Conservation (phyloP, 92 coral and sea anemone genomes). For the Epizoanthus ramosus region DNA sequence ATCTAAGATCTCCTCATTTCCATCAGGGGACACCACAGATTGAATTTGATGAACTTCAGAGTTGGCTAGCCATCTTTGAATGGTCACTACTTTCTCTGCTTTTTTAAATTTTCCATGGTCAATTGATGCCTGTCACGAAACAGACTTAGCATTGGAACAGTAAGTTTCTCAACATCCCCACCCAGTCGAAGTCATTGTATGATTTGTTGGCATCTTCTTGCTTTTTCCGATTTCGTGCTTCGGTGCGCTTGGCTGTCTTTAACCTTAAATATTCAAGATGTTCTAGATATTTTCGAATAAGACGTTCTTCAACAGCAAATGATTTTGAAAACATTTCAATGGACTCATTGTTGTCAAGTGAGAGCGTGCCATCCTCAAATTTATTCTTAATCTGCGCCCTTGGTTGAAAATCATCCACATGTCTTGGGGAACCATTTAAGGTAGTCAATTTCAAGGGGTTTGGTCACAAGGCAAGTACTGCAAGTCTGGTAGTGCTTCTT, state of each 20-base stretch:
- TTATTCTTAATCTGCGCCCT: too few relatives aligned
- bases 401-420: too few relatives aligned
- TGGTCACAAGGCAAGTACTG: conserved; percentile 24
- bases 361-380: too few relatives aligned
- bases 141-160: conserved; percentile 40
- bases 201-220: too few relatives aligned
- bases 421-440: conserved; percentile 1
- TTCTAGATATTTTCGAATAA: conserved; percentile 27
- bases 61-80: too few relatives aligned
- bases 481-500: conserved; percentile 22
- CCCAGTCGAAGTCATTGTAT: too few relatives aligned
- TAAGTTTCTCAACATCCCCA: conserved; percentile 37
- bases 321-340: too few relatives aligned
- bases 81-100: too few relatives aligned
- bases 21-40: conserved; percentile 11
- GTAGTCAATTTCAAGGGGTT: background rate
- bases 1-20: conserved; percentile 18
- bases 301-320: too few relatives aligned
- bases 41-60: conserved; percentile 34
- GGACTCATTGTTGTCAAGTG: too few relatives aligned
- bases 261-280: conserved; percentile 14
- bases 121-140: conserved; percentile 41
- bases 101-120: conserved; percentile 36
- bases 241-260: conserved; percentile 21
- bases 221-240: conserved; percentile 37